phyloP scores from a whole-genome alignment of 1,140 invertebrate species.

The Gryllus bimaculatus region DNA sequence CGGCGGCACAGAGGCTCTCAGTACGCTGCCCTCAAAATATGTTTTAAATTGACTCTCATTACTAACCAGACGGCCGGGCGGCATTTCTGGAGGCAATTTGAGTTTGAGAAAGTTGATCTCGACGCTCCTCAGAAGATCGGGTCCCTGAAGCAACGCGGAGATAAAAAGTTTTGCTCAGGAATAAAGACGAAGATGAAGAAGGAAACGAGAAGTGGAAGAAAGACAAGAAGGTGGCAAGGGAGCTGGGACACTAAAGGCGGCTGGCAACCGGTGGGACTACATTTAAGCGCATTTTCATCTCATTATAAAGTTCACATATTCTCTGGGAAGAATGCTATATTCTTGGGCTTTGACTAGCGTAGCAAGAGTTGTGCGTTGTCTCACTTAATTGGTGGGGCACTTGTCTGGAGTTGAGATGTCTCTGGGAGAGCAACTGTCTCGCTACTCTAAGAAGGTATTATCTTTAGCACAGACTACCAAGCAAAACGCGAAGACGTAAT shows the following conservation, averaged over 20 bases:
- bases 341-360: background rate
- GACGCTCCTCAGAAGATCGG: background rate
- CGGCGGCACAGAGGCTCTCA: no score
- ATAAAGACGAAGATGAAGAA: background rate
- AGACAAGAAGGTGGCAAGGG: background rate
- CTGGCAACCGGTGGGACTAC: background rate
- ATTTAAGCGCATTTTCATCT: background rate
- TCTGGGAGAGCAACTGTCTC: no score
- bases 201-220: background rate
- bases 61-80: no score
- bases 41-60: no score
- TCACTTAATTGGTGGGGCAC: no score
- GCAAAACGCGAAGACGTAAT: no score
- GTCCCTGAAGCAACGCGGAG: background rate
- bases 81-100: background rate
- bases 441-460: no score
- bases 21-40: no score
- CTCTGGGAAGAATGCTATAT: background rate
- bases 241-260: background rate
- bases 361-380: no score
- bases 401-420: no score
- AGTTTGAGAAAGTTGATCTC: background rate
- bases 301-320: slow-evolving; percentile 6
- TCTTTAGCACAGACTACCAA: no score
- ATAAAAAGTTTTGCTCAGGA: background rate